Conservation (phyloP, 2,888 invertebrate genomes). For the Muscina levida region DNA sequence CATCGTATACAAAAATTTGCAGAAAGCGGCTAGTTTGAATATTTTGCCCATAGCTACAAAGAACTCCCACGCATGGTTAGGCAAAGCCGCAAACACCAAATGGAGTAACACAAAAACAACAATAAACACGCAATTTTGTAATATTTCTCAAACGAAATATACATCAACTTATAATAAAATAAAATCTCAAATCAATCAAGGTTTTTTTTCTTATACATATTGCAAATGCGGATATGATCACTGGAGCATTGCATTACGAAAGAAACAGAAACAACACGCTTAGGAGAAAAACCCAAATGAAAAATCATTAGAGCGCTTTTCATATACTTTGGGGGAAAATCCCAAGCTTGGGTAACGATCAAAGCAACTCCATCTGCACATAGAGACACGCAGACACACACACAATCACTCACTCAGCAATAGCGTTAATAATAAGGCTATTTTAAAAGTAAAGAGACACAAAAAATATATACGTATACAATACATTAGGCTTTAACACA, state of each 20-base stretch:
- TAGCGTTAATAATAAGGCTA: no score
- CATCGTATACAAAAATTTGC: background rate
- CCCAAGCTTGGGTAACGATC: slow-evolving; percentile 51
- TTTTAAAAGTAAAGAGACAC: no score
- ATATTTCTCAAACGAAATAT: background rate
- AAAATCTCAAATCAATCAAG: slow-evolving; percentile 30
- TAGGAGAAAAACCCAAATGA: slow-evolving; percentile 39
- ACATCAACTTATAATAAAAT: background rate
- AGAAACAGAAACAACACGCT: slow-evolving; percentile 14
- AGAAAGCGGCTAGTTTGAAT: slow-evolving; percentile 24
- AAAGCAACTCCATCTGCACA: background rate
- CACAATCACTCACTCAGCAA: no score
- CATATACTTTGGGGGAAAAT: slow-evolving; percentile 47
- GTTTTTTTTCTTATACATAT: slow-evolving; percentile 31
- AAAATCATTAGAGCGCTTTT: slow-evolving; percentile 55
- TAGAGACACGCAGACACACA: no score
- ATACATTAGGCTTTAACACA: background rate
- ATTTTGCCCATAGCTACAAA: slow-evolving; percentile 40
- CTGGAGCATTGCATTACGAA: slow-evolving; percentile 27
- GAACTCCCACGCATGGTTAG: slow-evolving; percentile 45
- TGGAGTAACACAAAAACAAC: background rate
- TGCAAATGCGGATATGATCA: slow-evolving; percentile 54
- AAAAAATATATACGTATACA: no score
- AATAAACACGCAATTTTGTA: background rate
- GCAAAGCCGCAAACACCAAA: background rate